Base-by-base conservation (phyloP, 2,888 invertebrate genomes). In the Agonopterix heracliana region DNA sequence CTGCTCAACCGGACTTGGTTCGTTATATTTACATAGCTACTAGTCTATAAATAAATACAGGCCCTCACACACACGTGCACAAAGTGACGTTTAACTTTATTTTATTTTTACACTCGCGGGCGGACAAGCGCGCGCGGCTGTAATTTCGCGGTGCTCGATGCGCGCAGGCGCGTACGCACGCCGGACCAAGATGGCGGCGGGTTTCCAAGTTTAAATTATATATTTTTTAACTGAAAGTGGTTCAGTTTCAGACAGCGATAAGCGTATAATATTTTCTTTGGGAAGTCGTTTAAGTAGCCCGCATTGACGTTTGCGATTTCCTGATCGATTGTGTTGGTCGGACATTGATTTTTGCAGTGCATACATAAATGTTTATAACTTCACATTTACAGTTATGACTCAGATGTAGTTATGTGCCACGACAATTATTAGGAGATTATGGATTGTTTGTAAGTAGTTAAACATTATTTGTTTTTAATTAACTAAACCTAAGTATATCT, bases 21-120 rank as follows among this genome's bases (percentile, higher is more conserved):
- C 74, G 77, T 74, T 78, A 76, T 81, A 83, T 85, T 84, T 81
- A 88, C 86, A 85, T 86, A 84, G 86, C 85, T 84, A 83, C 82
- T 83, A 82, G 81, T 79, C 87, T 88, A 88, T 87, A 87, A 88
- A 88, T 87, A 87, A 87, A 86, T 87, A 86, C 81, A 70, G 78
- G 79, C 76, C 68, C 74, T 70, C 87, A 72, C 88, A 75, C 87
- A 87, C 86, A 86, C 81, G 81, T 80, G 79, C 79, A 79, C 75
- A 82, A 81, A 77, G 78, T 85, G 84, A 84, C 86, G 88, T 84
- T 85, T 84, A 84, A 81, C 78, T 87, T 85, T 87, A 87, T 86
- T 87, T 87, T 88, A 87, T 88, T 88, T 88, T 87, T 87, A 85
- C 83, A 80, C 86, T 71, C 73, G 78, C 78, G 68, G 61, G 79